A percentile compares a stretch with the other conserved stretches of the same genome.
Conservation (phyloP, 2,888 invertebrate species). For the Drosophila ustulata region DNA sequence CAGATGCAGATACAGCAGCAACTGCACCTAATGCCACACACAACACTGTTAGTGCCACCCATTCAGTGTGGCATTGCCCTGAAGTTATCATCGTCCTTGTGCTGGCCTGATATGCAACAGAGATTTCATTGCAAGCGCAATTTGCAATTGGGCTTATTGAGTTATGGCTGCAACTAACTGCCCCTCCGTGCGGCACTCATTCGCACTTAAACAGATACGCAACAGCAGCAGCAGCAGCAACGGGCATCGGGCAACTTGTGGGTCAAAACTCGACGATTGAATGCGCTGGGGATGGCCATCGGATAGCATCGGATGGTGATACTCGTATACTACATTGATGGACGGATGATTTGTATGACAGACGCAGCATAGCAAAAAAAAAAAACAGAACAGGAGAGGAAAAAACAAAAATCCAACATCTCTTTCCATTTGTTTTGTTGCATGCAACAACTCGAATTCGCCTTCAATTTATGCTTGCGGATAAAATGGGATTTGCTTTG, state of each 20-base stretch:
- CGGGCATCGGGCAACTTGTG: constrained; percentile 24
- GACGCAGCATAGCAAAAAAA: constrained; percentile 48
- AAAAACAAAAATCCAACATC: background rate
- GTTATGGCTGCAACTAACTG: constrained; percentile 74
- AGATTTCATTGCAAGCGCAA: constrained; percentile 59
- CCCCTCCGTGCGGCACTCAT: constrained; percentile 59
- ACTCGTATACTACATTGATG: constrained; percentile 28
- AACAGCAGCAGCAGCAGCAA: background rate
- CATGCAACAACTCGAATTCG: constrained; percentile 68
- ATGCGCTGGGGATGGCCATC: constrained; percentile 46
- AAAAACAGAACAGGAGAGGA: background rate
- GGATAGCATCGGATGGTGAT: constrained; percentile 20
- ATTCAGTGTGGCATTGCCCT: background rate
- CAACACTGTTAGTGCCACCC: background rate
- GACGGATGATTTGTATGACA: constrained; percentile 78
- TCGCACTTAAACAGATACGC: constrained; percentile 70
- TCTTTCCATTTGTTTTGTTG: constrained; percentile 42
- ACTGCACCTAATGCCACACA: constrained; percentile 15
- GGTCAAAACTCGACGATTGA: constrained; percentile 70
- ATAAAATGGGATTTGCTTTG: constrained; percentile 78
- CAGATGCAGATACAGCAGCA: constrained; percentile 14
- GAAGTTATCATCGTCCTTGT: constrained; percentile 32
- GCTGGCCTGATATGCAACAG: constrained; percentile 38
- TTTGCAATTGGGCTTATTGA: constrained; percentile 78
- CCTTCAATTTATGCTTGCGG: constrained; percentile 81